These are phyloP conservation scores for Sinocyclocheilus anshuiensis DNA, from an alignment of 2,113 vertebrate species.

Conservation along the genomic window DNA sequence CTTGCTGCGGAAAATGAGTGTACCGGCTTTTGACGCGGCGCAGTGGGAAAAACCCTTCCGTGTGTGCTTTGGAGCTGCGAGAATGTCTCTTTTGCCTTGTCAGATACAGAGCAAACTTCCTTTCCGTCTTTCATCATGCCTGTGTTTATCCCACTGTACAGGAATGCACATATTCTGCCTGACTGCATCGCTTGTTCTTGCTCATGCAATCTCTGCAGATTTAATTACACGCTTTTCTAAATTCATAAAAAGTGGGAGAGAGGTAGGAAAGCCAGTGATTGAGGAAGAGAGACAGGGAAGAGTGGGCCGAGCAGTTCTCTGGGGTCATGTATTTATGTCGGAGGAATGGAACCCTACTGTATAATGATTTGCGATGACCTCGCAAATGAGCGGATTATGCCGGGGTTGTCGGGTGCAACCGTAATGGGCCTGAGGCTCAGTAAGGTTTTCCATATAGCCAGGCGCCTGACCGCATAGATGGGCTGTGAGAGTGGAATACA, in stretches of 20 bases:
- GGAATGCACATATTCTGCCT: constrained; percentile 71
- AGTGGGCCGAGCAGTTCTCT: constrained; percentile 60
- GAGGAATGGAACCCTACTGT: constrained; percentile 71
- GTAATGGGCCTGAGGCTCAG: constrained; percentile 68
- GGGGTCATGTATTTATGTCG: constrained; percentile 75
- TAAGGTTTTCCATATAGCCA: constrained; percentile 58
- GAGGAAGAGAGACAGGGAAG: constrained; percentile 22
- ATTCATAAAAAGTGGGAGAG: constrained; percentile 58
- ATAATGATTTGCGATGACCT: constrained; percentile 77
- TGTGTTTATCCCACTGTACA: constrained; percentile 74
- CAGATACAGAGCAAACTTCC: constrained; percentile 61
- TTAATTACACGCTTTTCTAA: constrained; percentile 77
- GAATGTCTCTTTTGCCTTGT: constrained; percentile 56
- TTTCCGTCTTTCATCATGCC: constrained; percentile 59
- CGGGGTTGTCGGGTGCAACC: constrained; percentile 66
- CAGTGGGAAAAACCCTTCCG: constrained; percentile 58
- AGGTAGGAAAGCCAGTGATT: constrained; percentile 23
- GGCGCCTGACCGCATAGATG: constrained; percentile 63
- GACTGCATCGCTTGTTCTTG: constrained; percentile 75
- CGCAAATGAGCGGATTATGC: constrained; percentile 77
- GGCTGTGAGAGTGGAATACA: neutral
- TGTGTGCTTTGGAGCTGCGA: constrained; percentile 47
- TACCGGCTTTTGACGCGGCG: too few species aligned
- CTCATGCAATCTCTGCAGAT: constrained; percentile 73
- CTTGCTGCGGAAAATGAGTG: too few species aligned